Conservation (phyloP, 2,797 vertebrate genomes). For the Ciconia nigra region DNA sequence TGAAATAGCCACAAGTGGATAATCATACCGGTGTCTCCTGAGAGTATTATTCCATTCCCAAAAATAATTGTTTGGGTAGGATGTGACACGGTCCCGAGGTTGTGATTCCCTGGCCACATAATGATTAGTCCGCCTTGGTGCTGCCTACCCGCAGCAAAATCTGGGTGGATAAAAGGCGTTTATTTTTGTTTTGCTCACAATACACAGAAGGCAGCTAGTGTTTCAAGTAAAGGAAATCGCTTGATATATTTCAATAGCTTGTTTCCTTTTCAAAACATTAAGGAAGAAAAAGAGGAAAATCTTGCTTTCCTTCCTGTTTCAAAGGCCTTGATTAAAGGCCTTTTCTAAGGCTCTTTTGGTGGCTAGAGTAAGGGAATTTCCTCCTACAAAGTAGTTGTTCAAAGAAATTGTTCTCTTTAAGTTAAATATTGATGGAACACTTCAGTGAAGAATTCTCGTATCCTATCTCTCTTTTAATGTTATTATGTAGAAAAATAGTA, state of each 20-base stretch:
- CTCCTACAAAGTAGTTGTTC: slow-evolving; percentile 32
- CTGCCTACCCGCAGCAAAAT: background rate
- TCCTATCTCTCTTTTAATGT: background rate
- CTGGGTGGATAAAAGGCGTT: slow-evolving; percentile 48
- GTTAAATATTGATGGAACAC: background rate
- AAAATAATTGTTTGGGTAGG: slow-evolving; percentile 31
- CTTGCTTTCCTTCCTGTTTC: slow-evolving; percentile 64
- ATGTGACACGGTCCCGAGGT: background rate
- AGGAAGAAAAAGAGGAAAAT: slow-evolving; percentile 59
- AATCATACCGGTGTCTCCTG: background rate
- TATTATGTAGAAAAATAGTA: background rate
- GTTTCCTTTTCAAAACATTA: slow-evolving; percentile 64
- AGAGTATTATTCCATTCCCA: background rate
- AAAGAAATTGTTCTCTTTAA: slow-evolving; percentile 35
- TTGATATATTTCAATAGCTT: slow-evolving; percentile 62
- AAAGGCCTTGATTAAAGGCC: slow-evolving; percentile 57
- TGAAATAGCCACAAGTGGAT: background rate
- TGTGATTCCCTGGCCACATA: slow-evolving; percentile 21
- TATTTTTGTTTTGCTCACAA: slow-evolving; percentile 48
- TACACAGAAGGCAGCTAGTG: slow-evolving; percentile 28
- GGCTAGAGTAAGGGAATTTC: slow-evolving; percentile 25
- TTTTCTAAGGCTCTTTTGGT: slow-evolving; percentile 24
- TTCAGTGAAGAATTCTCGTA: background rate
- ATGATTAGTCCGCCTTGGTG: background rate
- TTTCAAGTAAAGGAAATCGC: slow-evolving; percentile 58